Base-by-base conservation (phyloP, 2,797 vertebrate species). In the Benthosema pterotum region DNA sequence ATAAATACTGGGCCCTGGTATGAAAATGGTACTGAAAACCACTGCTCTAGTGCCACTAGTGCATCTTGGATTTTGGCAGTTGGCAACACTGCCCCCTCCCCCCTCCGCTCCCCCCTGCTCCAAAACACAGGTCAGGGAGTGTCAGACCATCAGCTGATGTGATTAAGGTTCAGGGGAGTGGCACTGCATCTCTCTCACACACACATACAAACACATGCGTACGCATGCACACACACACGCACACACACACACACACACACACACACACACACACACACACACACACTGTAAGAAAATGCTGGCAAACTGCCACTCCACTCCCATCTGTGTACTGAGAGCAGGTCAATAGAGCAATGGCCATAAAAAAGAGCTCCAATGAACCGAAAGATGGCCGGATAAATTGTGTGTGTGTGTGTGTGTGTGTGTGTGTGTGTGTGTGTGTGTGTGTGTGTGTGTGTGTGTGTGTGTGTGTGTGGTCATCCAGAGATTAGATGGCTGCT, bases 361-460 rank as follows among this genome's bases (percentile, higher is more conserved):
- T 19, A 32, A 19, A 60, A 69, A 32, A 73, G 68, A 57, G 62
- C 75, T 75, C 74, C 72, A 84, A 17, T 54, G 63, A 69, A 80
- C 57, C 77, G 45, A 68, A 81, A 62, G 65, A 87, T 64, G 74
- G 67, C 56, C 68, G 64, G 77, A 86, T 73, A 71, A 83, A 85
- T 65, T 46, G 61, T 28, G 8, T 2, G 6, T 32, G 28, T 32
- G 8, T 8, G 9, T 8, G 32, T 11, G 32, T 11, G 28, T 32
- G 28, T 32, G 28, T 32, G 28, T 32, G 28, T 32, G 28, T 32
- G 8, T 38, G 32, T 38, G 32, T 38, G 32, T 38, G 32, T 38
- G 32, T 38, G 32, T 38, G 32, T 38, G 32, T 38, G 32, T 38
- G 32, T 38, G 32, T 38, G 32, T 38, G 32, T 38, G 32, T 38